Evolutionary conservation across 2,113 vertebrate species (phyloP), one percentile per base, ranked within the genome.

Genomic region (Nibea coibor): DNA sequence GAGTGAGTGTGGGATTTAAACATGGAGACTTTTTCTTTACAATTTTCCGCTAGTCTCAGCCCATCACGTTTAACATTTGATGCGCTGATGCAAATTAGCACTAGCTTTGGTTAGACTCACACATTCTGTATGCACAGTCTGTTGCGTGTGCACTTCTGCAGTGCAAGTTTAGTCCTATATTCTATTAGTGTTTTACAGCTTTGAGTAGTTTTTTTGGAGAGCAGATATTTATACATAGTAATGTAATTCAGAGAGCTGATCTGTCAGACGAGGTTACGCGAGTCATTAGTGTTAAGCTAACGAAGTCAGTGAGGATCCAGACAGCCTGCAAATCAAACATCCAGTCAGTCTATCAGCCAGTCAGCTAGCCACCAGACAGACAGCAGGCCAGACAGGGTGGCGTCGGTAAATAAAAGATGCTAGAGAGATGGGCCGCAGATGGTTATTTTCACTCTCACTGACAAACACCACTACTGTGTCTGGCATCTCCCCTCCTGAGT

Each of bases 351-450:
- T 75, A 45, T 70, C 64, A 87, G 72, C 57, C 58, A 62, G 64
- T 78, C 28, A 80, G 78, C 54, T 69, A 58, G 45, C 63, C 67
- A 78, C 53, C 76, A 80, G 85, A 87, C 88, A 78, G 88, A 88
- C 87, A 84, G 89, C 84, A 73, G 72, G 84, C 83, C 66, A 88
- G 85, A 85, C 87, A 86, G 89, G 86, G 86, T 85, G 84, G 84
- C 88, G 92, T 90, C 80, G 26, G 88, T 91, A 94, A 92, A 93
- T 92, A 92, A 89, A 93, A 92, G 88, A 94, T 89, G 91, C 65
- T 80, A 65, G 66, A 54, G 77, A 91, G 89, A 90, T 66, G 77
- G 87, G 86, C 81, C 59, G 77, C 90, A 90, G 91, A 91, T 89
- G 90, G 90, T 88, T 89, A 83, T 89, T 90, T 89, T 93, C 90